These are phyloP conservation scores for Ditylenchus dipsaci DNA, from an alignment of 1,140 invertebrate genomes.

Conservation along the genomic window DNA sequence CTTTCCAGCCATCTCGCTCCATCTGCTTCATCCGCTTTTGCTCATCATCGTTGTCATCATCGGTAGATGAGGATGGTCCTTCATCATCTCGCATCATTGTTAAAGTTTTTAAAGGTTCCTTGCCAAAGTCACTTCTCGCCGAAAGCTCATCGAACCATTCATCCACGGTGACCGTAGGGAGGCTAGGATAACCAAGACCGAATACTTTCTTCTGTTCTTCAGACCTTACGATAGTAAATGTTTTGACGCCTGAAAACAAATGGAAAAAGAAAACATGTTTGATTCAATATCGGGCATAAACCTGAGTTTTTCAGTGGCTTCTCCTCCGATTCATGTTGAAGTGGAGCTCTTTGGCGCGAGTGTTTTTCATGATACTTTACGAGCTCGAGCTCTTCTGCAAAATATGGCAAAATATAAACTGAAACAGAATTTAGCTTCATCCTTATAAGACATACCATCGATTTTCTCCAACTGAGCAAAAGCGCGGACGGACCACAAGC, in stretches of 20 bases:
- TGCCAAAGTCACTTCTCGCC: conserved; percentile 68
- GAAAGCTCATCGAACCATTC: conserved; percentile 89
- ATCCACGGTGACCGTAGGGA: conserved; percentile 83
- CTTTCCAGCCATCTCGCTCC: conserved; percentile 84
- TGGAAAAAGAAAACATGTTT: no score
- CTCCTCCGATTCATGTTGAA: not conserved
- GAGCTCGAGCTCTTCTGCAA: conserved; percentile 51
- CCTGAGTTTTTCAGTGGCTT: no score
- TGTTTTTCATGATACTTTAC: not conserved
- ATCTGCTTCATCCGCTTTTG: conserved; percentile 72
- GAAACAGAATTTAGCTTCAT: not conserved
- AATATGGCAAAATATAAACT: conserved; percentile 9
- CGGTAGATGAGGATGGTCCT: conserved; percentile 40
- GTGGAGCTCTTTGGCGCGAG: not conserved
- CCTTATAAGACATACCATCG: conserved; percentile 49
- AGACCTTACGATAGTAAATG: conserved; percentile 86
- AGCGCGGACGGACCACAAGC: conserved; percentile 61
- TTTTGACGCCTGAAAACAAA: not conserved
- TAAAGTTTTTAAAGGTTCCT: conserved; percentile 1
- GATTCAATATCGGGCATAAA: no score
- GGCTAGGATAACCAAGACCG: conserved; percentile 85
- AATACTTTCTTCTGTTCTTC: conserved; percentile 83
- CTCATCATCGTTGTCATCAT: conserved; percentile 62
- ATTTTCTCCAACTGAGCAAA: conserved; percentile 71
- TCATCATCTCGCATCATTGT: conserved; percentile 8